Conservation (phyloP, 2,113 vertebrate species). For the Prunella fulvescens region DNA sequence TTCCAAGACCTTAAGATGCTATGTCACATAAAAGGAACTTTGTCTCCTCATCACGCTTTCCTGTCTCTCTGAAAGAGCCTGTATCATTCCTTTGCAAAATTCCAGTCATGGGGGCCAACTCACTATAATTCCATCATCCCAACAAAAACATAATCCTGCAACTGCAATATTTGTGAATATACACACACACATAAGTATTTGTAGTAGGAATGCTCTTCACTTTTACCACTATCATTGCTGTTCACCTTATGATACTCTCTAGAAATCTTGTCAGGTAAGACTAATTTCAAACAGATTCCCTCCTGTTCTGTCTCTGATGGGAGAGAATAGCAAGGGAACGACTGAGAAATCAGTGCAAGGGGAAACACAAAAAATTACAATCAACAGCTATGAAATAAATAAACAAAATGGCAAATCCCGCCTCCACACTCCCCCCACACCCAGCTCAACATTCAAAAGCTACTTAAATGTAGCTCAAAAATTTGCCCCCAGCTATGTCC, state of each 20-base stretch:
- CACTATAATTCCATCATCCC: not conserved
- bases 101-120: not conserved
- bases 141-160: not conserved
- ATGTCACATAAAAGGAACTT: not conserved
- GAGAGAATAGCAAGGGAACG: not conserved
- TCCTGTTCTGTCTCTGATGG: not conserved
- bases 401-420: not conserved
- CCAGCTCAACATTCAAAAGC: not conserved
- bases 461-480: not conserved
- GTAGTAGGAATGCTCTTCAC: not conserved
- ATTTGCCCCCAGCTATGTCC: not conserved
- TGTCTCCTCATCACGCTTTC: not conserved
- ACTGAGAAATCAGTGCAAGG: not conserved
- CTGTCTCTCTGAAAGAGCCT: not conserved
- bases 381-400: not conserved
- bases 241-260: not conserved
- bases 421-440: accelerated
- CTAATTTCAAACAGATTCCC: not conserved
- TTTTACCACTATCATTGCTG: not conserved
- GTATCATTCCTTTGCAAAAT: not conserved
- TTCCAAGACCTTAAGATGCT: not conserved
- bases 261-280: not conserved
- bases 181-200: not conserved
- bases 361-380: not conserved
- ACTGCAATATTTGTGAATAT: not conserved